These are phyloP conservation scores for Resseliella maxima DNA, from an alignment of 2,888 invertebrate species.

Conservation along the genomic window DNA sequence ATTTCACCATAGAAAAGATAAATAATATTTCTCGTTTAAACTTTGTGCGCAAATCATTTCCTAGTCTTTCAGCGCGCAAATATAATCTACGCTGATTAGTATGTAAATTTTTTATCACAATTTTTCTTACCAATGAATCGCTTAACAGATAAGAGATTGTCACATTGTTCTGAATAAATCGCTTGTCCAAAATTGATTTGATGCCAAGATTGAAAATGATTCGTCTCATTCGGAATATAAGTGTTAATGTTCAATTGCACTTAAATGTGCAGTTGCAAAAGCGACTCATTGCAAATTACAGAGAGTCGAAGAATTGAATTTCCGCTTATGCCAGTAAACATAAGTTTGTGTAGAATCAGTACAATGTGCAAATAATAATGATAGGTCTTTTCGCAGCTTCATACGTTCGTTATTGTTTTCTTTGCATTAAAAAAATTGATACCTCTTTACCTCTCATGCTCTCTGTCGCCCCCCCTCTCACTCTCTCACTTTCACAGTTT, in stretches of 20 bases:
- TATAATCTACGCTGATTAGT: too few relatives aligned
- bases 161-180: too few relatives aligned
- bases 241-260: background rate
- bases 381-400: background rate
- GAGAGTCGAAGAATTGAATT: background rate
- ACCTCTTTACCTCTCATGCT: too few relatives aligned
- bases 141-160: too few relatives aligned
- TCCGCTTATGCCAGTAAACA: background rate
- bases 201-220: background rate
- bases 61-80: too few relatives aligned
- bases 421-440: background rate
- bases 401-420: conserved; percentile 30
- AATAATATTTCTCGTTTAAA: too few relatives aligned
- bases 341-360: background rate
- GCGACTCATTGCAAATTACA: background rate
- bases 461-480: too few relatives aligned
- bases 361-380: conserved; percentile 16
- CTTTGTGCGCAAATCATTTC: too few relatives aligned
- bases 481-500: background rate
- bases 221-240: background rate
- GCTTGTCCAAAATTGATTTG: too few relatives aligned
- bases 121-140: too few relatives aligned
- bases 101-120: too few relatives aligned
- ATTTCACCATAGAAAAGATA: background rate
- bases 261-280: background rate